A percentile compares a stretch with the other conserved stretches of the same genome.
Evolutionary conservation across 1,140 invertebrate species (phyloP).

Genomic region (Teleogryllus occipitalis): DNA sequence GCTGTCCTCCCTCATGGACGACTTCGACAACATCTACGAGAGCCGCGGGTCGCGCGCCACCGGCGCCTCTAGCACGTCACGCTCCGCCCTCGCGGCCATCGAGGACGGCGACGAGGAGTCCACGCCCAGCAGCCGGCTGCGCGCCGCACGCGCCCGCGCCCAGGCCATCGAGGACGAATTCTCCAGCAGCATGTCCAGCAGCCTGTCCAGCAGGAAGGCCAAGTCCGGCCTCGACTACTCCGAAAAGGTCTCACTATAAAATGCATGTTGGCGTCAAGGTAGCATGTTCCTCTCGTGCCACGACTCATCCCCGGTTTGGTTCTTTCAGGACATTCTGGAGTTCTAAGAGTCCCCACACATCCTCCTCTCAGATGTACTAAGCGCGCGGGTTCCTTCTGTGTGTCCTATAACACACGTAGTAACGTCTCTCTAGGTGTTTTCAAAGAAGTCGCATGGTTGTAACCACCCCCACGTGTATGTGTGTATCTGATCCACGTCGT

Average conservation of each 20-base stretch:
- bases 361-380: too few species aligned
- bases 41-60: slow-evolving; percentile 27
- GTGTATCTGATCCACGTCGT: too few species aligned
- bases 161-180: slow-evolving; percentile 33
- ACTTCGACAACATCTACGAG: slow-evolving; percentile 38
- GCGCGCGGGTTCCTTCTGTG: too few species aligned
- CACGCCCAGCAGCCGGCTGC: not conserved
- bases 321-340: too few species aligned
- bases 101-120: not conserved
- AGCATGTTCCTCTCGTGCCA: not conserved
- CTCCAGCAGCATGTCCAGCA: slow-evolving; percentile 32
- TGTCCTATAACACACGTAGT: too few species aligned
- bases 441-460: too few species aligned
- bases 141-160: slow-evolving; percentile 29
- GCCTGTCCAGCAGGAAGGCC: slow-evolving; percentile 33
- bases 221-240: slow-evolving; percentile 29
- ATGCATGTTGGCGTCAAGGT: not conserved
- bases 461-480: too few species aligned
- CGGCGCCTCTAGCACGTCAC: not conserved
- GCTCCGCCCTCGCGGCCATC: slow-evolving; percentile 11
- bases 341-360: too few species aligned
- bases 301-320: too few species aligned
- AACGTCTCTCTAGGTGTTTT: too few species aligned
- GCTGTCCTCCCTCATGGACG: slow-evolving; percentile 30
- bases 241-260: slow-evolving; percentile 12